Base-by-base conservation (phyloP, 2,113 vertebrate species). In the Tapirus terrestris region DNA sequence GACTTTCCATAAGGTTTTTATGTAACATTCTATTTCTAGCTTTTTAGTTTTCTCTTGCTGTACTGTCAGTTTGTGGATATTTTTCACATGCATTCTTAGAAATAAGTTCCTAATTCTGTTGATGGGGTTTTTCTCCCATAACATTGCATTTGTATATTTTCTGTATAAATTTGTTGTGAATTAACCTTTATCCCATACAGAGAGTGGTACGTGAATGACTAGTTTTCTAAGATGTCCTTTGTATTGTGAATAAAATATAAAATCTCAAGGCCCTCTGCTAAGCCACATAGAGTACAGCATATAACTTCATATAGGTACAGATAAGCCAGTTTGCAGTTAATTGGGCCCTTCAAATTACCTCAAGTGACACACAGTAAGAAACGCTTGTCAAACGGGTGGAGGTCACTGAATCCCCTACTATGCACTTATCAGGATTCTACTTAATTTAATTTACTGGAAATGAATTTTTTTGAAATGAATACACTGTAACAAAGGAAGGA, bases 381-480 rank as follows among this genome's bases (percentile, higher is more conserved):
- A 97, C 97, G 79, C 97, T 98, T 97, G 98, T 98, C 83, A 82
- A 91, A 86, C 93, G 96, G 96, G 88, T 98, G 86, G 97, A 98
- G 98, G 97, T 98, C 98, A 97, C 98, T 95, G 96, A 97, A 98
- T 98, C 97, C 95, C 97, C 95, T 97, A 97, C 98, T 99, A 98
- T 99, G 98, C 98, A 99, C 98, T 99, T 98, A 92, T 76, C 98
- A 98, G 96, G 98, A 98, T 98, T 97, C 97, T 94, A 83, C 97
- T 92, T 98, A 96, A 95, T 93, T 97, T 97, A 97, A 96, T 89
- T 98, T 97, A 98, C 98, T 98, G 97, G 98, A 98, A 98, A 96
- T 94, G 79, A 95, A 79, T 97, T 97, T 97, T 97, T 96, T 65
- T 61, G 53, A 72, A 89, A 97, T 96, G 97, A 98, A 98, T 97